Base-by-base conservation (phyloP, 2,888 invertebrate species). In the Amblyteles armatorius region DNA sequence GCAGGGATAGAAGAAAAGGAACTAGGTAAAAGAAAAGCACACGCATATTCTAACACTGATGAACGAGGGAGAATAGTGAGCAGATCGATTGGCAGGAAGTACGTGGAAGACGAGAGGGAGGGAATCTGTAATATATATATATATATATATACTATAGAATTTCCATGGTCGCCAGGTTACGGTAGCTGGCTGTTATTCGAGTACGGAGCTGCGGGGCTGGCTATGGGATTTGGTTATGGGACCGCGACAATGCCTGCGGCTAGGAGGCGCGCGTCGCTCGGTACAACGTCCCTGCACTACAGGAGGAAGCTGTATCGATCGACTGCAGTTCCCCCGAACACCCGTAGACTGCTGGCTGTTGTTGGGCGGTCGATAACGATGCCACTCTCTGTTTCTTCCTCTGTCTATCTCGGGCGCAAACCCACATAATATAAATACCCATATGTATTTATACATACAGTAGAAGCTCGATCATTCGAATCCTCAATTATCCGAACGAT, bases 361-460 rank as follows among this genome's bases (percentile, higher is more conserved):
- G 92, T 92, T 90, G 90, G 90, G 91, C 92, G 89, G 89, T 89
- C 90, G 90, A 91, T 90, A 90, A 90, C 91, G 91, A 90, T 90
- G 88, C 88, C 88, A 87, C 44, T 44, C 84, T 52, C 9, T 22
- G 57, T 22, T 57, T 67, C 68, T 40, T 16, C 19, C 57, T 57
- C 57, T 57, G 57, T 57, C 26, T 11, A 26, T 57, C 26, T 13
- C 57, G 57, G 16, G 3, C 44, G 16, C 44, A 44, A 44, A 16
- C 16, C 44, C 44, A 44, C 13, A 44, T 44, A 44, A 44, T 44
- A 68, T 68, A 68, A 5, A n/a, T 44, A 63, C 16, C 22, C 6
- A 63, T 36, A 16, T 16, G 6, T 63, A 5, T 44, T 44, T 44
- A 44, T 44, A 4, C 16, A 44, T 1, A 44, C 16, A 3, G 40